Percentiles rank a stretch among this genome's conserved stretches.
Evolutionary conservation across 1,140 invertebrate genomes (phyloP).

Genomic region (Idris sp.): DNA sequence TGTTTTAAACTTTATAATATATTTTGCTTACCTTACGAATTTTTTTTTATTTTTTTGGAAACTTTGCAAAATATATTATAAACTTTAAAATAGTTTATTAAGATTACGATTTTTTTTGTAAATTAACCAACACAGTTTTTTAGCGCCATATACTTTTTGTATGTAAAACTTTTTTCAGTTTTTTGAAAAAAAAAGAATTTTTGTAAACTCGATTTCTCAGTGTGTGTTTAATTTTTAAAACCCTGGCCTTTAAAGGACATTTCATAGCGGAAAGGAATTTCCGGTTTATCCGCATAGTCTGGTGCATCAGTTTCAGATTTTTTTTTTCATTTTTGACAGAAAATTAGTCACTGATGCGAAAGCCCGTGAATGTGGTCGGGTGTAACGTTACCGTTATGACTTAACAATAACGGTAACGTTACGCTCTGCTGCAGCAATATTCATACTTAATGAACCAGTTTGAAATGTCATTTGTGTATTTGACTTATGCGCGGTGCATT

Average conservation of each 20-base stretch:
- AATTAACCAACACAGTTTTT: too few species aligned
- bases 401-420: conserved; percentile 42
- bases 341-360: background rate
- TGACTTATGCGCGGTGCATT: conserved; percentile 21
- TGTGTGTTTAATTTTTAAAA: too few species aligned
- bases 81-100: too few species aligned
- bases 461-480: conserved; percentile 29
- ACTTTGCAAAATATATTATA: too few species aligned
- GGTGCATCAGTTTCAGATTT: conserved; percentile 12
- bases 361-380: conserved; percentile 7
- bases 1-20: too few species aligned
- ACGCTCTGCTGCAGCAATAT: conserved; percentile 22
- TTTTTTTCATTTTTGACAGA: background rate
- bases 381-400: conserved; percentile 24
- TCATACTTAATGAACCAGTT: conserved; percentile 22
- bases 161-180: too few species aligned
- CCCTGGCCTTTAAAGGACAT: conserved; percentile 17
- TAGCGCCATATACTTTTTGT: too few species aligned
- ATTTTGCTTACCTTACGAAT: too few species aligned
- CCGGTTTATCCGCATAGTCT: conserved; percentile 16
- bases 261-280: conserved; percentile 40
- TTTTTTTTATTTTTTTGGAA: too few species aligned
- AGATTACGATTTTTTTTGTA: too few species aligned
- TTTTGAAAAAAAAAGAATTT: too few species aligned
- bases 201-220: too few species aligned